Evolutionary conservation across 2,888 invertebrate species (phyloP).

Genomic region (Heteromyza rotundicornis): DNA sequence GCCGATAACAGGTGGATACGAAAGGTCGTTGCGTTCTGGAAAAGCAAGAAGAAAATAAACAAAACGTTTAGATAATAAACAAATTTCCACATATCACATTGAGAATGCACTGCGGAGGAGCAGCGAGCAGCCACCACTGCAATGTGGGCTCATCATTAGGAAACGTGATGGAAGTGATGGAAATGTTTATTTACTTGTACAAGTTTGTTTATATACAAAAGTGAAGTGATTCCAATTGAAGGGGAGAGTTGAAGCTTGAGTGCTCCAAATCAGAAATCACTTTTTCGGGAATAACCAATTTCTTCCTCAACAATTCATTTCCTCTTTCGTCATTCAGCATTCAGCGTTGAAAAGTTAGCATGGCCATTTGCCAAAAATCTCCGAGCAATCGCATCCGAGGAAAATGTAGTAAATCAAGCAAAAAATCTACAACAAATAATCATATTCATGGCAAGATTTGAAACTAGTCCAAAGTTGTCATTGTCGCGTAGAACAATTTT

Average conservation of each 20-base stretch:
- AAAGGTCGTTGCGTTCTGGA: conserved; percentile 60
- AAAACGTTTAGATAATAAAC: not conserved
- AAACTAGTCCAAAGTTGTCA: conserved; percentile 35
- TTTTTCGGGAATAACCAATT: no score
- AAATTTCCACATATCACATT: no score
- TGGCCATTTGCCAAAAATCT: conserved; percentile 8
- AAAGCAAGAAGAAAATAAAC: no score
- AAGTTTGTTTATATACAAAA: not conserved
- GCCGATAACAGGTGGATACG: conserved; percentile 62
- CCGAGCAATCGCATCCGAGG: not conserved
- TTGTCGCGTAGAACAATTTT: conserved; percentile 22
- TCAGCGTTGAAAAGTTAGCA: no score
- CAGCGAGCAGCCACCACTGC: not conserved
- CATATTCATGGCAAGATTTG: conserved; percentile 25
- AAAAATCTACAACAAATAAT: conserved; percentile 11
- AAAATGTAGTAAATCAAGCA: conserved; percentile 7
- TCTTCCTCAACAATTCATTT: conserved; percentile 9
- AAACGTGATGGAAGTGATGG: not conserved
- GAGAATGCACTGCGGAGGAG: not conserved
- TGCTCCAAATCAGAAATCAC: no score
- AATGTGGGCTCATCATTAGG: no score
- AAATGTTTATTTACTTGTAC: conserved; percentile 1
- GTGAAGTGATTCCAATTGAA: no score
- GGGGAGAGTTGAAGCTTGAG: no score
- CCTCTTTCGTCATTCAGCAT: conserved; percentile 12